A percentile compares a stretch with the other conserved stretches of the same genome.
These are phyloP conservation scores for Cryptocephalus primarius DNA, from an alignment of 2,888 invertebrate species.

Conservation along the genomic window DNA sequence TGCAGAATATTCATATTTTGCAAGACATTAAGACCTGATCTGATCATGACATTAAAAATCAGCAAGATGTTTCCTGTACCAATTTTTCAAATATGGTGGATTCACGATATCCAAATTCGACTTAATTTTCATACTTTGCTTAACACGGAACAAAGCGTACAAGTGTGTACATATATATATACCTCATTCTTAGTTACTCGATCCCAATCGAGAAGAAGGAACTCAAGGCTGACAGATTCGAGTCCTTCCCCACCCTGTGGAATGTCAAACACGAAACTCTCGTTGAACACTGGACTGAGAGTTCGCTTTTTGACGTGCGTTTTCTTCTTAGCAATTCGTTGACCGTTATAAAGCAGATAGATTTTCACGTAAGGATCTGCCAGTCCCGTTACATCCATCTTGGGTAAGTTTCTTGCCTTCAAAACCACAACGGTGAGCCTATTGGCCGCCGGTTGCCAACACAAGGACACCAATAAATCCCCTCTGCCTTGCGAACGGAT, in stretches of 20 bases:
- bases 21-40: too few species aligned
- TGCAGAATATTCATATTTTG: too few species aligned
- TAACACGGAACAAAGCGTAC: too few species aligned
- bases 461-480: slow-evolving; percentile 88
- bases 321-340: slow-evolving; percentile 97
- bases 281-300: slow-evolving; percentile 96
- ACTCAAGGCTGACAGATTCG: slow-evolving; percentile 75
- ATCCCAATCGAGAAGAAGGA: slow-evolving; percentile 92
- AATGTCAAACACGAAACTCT: slow-evolving; percentile 96
- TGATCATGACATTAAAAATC: too few species aligned
- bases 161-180: slow-evolving; percentile 13
- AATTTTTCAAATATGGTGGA: too few species aligned
- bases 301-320: slow-evolving; percentile 98
- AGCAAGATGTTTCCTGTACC: too few species aligned
- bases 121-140: too few species aligned
- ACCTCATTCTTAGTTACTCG: slow-evolving; percentile 97
- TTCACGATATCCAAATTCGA: too few species aligned
- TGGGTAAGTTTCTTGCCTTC: slow-evolving; percentile 93
- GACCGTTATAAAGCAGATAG: slow-evolving; percentile 90
- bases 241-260: slow-evolving; percentile 66
- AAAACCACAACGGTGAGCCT: slow-evolving; percentile 92
- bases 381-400: slow-evolving; percentile 95
- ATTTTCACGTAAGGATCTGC: slow-evolving; percentile 98
- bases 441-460: slow-evolving; percentile 96
- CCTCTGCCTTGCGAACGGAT: slow-evolving; percentile 89